Evolutionary conservation across 2,888 invertebrate genomes (phyloP).

Genomic region (Tricholauxania praeusta): DNA sequence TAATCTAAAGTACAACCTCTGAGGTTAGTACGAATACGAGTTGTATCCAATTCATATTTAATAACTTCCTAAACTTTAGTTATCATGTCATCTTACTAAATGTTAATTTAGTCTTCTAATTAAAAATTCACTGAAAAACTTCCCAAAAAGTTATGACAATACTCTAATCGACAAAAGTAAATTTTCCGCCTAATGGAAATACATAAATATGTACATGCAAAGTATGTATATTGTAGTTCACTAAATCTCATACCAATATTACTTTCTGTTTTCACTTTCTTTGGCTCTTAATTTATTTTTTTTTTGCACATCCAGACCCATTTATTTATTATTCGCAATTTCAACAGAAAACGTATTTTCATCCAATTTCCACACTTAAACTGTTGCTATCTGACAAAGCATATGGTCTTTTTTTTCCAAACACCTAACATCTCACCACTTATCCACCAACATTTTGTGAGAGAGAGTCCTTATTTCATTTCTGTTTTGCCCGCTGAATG

Average conservation of each 20-base stretch:
- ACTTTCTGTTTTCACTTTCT: neutral
- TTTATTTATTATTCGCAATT: constrained; percentile 21
- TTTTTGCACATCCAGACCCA: constrained; percentile 3
- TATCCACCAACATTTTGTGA: too few relatives aligned
- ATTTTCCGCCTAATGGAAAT: too few relatives aligned
- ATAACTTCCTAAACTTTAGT: neutral
- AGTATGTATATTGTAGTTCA: neutral
- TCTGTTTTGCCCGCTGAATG: too few relatives aligned
- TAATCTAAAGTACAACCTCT: too few relatives aligned
- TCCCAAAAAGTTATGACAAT: too few relatives aligned
- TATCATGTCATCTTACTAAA: too few relatives aligned
- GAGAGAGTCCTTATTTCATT: neutral
- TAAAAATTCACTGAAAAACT: too few relatives aligned
- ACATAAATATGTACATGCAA: too few relatives aligned
- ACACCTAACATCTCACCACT: neutral
- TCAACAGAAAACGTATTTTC: constrained; percentile 17
- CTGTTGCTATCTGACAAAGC: constrained; percentile 1
- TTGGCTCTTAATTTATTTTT: neutral
- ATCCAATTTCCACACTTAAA: neutral
- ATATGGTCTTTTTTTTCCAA: neutral
- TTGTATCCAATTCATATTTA: neutral
- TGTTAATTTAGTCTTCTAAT: too few relatives aligned
- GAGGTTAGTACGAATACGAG: too few relatives aligned
- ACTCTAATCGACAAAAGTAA: too few relatives aligned
- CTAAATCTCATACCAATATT: neutral